These are phyloP conservation scores for Guaruba guarouba DNA, from an alignment of 2,113 vertebrate species.

Conservation along the genomic window DNA sequence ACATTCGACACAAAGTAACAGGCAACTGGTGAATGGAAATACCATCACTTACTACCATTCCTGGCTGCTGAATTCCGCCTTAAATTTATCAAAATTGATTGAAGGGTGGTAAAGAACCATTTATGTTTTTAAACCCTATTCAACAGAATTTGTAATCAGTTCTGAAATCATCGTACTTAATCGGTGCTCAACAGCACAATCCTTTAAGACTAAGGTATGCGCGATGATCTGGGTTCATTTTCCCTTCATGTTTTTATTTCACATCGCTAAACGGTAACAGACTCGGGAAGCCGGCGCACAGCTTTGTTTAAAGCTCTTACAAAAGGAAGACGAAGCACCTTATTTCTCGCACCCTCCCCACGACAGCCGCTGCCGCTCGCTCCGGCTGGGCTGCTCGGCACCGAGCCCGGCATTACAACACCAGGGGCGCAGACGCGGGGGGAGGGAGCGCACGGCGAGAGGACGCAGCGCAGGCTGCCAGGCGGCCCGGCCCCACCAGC, in stretches of 20 bases:
- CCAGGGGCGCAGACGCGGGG: not conserved
- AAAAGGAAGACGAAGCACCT: not conserved
- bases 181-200: not conserved
- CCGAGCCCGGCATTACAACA: conserved; percentile 17
- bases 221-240: not conserved
- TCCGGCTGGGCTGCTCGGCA: not conserved
- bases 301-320: not conserved
- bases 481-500: not conserved
- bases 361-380: not conserved
- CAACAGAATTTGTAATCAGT: not conserved
- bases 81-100: not conserved
- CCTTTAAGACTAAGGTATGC: not conserved
- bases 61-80: not conserved
- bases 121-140: not conserved
- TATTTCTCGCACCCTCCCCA: not conserved
- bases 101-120: not conserved
- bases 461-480: not conserved
- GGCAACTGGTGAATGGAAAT: not conserved
- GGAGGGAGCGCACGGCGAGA: not conserved
- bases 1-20: not conserved
- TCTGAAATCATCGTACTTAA: not conserved
- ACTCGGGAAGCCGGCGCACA: not conserved
- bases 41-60: not conserved
- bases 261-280: accelerated
- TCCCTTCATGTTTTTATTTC: not conserved